Evolutionary conservation across 2,113 vertebrate genomes (phyloP).

Genomic region (Hypanus sabinus): DNA sequence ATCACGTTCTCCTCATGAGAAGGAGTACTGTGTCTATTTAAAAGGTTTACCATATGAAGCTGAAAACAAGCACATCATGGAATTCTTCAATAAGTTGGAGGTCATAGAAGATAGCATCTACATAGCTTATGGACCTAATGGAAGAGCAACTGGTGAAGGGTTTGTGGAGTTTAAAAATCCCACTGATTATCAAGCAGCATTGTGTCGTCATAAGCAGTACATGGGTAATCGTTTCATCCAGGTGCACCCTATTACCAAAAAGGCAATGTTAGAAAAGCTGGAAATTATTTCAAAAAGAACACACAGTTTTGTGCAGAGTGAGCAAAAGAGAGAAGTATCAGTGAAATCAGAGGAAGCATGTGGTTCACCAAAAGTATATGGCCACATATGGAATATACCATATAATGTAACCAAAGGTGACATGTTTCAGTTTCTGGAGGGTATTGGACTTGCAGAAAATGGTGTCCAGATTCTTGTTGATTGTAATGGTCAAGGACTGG

Average conservation of each 20-base stretch:
- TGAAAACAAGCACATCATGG: constrained; percentile 91
- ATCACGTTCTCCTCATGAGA: constrained; percentile 86
- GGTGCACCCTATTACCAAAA: constrained; percentile 89
- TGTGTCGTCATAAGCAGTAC: constrained; percentile 93
- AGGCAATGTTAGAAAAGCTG: constrained; percentile 94
- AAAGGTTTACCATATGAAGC: constrained; percentile 96
- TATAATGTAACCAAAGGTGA: constrained; percentile 92
- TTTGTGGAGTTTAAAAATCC: constrained; percentile 92
- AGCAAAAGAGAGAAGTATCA: constrained; percentile 71
- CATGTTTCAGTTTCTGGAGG: constrained; percentile 84
- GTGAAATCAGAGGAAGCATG: constrained; percentile 63
- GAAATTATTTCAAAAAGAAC: constrained; percentile 82
- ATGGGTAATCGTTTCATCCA: constrained; percentile 97
- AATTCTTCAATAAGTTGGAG: constrained; percentile 92
- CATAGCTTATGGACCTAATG: constrained; percentile 90
- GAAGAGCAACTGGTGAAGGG: constrained; percentile 90
- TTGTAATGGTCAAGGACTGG: constrained; percentile 83
- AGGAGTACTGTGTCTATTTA: constrained; percentile 88
- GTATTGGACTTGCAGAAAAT: constrained; percentile 81
- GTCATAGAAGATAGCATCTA: constrained; percentile 94
- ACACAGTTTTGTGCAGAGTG: constrained; percentile 69
- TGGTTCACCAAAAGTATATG: constrained; percentile 65
- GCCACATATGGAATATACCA: constrained; percentile 91
- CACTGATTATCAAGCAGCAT: constrained; percentile 81
- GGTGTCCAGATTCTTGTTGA: constrained; percentile 86